Conservation (phyloP, 35 echinoderm and acorn worm species). For the Ophiothrix spiculata region DNA sequence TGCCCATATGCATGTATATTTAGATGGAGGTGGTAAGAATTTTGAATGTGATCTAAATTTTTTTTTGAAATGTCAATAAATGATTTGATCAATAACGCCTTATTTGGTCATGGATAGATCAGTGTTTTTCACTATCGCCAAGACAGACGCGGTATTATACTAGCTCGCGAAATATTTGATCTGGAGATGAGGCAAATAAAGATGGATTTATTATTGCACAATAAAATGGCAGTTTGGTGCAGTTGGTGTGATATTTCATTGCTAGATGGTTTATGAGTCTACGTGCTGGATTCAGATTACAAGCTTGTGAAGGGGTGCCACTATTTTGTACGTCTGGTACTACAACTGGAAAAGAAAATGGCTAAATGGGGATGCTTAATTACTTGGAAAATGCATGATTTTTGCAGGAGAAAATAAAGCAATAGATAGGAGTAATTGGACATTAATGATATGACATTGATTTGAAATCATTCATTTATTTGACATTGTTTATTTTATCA, state of each 20-base stretch:
- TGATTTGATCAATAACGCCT: background rate
- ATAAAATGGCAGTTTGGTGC: background rate
- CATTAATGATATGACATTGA: too few relatives aligned
- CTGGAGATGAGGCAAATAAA: background rate
- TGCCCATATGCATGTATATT: too few relatives aligned
- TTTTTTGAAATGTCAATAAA: background rate
- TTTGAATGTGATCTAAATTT: background rate
- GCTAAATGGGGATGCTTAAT: background rate
- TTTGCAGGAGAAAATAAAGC: background rate
- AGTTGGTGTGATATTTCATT: background rate
- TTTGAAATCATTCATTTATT: too few relatives aligned
- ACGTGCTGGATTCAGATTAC: background rate
- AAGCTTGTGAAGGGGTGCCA: background rate
- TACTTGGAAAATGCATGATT: background rate
- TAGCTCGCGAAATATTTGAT: background rate
- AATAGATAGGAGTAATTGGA: background rate
- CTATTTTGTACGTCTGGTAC: background rate
- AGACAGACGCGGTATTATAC: background rate
- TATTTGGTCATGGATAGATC: background rate
- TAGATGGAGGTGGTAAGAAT: background rate
- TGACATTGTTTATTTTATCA: too few relatives aligned
- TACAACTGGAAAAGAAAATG: background rate
- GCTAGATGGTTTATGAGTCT: background rate
- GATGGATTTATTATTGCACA: slow-evolving; percentile 1
- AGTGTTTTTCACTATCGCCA: background rate